phyloP scores from a whole-genome alignment of 1,140 invertebrate species.

The Akabosia matsudoensis region DNA sequence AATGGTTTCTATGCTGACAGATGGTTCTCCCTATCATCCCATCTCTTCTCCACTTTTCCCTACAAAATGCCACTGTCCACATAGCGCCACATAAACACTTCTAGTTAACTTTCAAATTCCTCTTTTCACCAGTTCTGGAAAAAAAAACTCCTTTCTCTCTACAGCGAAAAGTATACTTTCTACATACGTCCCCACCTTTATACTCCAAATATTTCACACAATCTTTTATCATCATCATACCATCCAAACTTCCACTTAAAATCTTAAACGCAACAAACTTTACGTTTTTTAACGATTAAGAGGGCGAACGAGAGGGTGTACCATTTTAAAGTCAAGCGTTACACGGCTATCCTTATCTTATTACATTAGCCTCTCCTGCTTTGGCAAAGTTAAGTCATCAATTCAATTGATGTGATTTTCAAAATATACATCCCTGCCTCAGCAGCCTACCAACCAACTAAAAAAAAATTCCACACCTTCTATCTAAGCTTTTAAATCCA shows the following conservation, averaged over 20 bases:
- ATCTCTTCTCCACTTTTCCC: conserved; percentile 3
- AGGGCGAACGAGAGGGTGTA: background rate
- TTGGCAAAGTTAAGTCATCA: conserved; percentile 19
- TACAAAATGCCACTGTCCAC: conserved; percentile 11
- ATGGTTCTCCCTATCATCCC: conserved; percentile 27
- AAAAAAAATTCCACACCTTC: too few species aligned
- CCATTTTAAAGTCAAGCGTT: background rate
- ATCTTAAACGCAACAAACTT: too few species aligned
- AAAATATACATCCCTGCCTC: background rate
- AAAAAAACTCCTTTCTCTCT: background rate
- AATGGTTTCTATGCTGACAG: conserved; percentile 43
- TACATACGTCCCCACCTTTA: too few species aligned
- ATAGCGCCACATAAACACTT: conserved; percentile 9
- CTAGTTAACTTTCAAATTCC: conserved; percentile 19
- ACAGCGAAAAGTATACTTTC: too few species aligned
- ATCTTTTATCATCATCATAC: too few species aligned
- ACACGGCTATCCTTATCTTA: background rate
- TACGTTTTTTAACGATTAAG: too few species aligned
- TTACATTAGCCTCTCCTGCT: background rate
- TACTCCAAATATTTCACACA: too few species aligned
- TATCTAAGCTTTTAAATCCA: too few species aligned
- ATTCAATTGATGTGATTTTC: conserved; percentile 17
- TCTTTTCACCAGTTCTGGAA: background rate
- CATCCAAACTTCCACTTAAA: too few species aligned
- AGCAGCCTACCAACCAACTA: too few species aligned